Evolutionary conservation across 2,797 vertebrate species (phyloP).

Genomic region (Tympanoctomys barrerae): DNA sequence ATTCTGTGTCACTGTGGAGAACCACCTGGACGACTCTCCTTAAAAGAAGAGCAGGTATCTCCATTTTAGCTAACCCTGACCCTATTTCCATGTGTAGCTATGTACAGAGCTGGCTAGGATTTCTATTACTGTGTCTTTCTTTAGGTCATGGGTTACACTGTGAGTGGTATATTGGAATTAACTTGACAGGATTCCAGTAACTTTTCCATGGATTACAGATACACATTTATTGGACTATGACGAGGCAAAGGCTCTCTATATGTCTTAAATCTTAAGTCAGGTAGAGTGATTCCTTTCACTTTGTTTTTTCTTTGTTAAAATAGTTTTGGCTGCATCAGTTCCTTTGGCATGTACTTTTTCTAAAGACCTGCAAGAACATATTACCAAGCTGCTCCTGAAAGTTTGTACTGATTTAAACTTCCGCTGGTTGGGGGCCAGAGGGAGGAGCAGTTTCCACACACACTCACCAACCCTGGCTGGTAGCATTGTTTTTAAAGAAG

Average conservation of each 20-base stretch:
- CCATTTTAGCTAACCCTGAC: too few relatives aligned
- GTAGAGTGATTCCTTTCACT: not conserved
- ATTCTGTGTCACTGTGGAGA: not conserved
- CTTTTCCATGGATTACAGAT: too few relatives aligned
- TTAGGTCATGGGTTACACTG: too few relatives aligned
- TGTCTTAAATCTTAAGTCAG: not conserved
- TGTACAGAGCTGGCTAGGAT: too few relatives aligned
- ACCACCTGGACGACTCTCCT: too few relatives aligned
- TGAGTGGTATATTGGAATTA: too few relatives aligned
- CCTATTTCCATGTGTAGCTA: too few relatives aligned
- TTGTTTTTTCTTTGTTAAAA: slow-evolving; percentile 37
- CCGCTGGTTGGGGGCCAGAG: not conserved
- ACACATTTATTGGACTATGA: too few relatives aligned
- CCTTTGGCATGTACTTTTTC: not conserved
- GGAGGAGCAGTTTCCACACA: slow-evolving; percentile 40
- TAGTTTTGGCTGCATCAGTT: not conserved
- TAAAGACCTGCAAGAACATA: slow-evolving; percentile 8
- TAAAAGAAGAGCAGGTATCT: too few relatives aligned
- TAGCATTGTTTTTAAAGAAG: slow-evolving; percentile 49
- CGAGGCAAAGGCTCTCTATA: not conserved
- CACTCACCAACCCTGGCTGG: slow-evolving; percentile 52
- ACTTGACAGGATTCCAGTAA: too few relatives aligned
- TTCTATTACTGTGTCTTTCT: too few relatives aligned
- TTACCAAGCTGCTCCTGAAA: slow-evolving; percentile 27
- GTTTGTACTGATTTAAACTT: slow-evolving; percentile 8